Percentiles rank a stretch among this genome's conserved stretches.
Evolutionary conservation across 2,888 invertebrate genomes (phyloP).

Genomic region (Tiliacea citrago): DNA sequence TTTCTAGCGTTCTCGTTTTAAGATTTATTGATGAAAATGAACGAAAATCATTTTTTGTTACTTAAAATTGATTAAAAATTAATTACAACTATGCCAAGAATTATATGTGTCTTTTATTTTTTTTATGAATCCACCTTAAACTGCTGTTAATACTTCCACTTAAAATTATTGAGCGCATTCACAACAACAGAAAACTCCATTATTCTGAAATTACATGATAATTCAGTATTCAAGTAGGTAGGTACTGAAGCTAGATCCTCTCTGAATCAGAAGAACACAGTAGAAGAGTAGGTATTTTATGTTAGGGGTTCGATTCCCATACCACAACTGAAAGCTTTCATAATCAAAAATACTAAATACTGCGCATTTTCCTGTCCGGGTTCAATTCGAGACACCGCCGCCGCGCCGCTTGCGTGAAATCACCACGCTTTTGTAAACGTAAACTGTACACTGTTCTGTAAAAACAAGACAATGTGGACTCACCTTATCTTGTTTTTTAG

Average conservation of each 20-base stretch:
- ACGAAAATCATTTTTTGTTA: conserved; percentile 87
- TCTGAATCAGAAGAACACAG: background rate
- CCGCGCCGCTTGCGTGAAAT: background rate
- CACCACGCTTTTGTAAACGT: background rate
- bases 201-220: background rate
- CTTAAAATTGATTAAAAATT: conserved; percentile 90
- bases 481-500: no score
- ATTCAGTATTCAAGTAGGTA: background rate
- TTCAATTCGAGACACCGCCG: background rate
- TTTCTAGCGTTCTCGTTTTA: conserved; percentile 87
- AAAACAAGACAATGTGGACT: background rate
- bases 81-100: conserved; percentile 91
- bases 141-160: background rate
- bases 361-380: no score
- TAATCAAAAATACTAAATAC: no score
- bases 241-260: background rate
- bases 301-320: conserved; percentile 17
- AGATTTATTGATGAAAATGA: conserved; percentile 87
- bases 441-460: background rate
- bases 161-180: background rate
- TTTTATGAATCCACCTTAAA: conserved; percentile 7
- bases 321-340: background rate
- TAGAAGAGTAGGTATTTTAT: background rate
- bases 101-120: conserved; percentile 81
- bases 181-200: background rate